These are phyloP conservation scores for Bubo bubo DNA, from an alignment of 2,113 vertebrate genomes.

Conservation along the genomic window DNA sequence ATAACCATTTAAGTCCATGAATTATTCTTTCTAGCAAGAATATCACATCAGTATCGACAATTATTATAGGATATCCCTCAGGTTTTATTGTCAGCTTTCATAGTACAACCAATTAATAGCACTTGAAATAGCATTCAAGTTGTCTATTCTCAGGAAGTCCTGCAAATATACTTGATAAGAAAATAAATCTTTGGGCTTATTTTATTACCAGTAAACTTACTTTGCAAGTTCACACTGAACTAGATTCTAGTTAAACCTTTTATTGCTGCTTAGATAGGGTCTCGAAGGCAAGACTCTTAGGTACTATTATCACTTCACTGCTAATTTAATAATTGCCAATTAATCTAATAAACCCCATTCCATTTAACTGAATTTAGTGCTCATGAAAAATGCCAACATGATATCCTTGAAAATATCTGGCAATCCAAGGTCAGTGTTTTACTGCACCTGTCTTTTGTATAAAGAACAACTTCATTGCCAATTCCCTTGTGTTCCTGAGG, in stretches of 20 bases:
- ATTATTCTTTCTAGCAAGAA: not conserved
- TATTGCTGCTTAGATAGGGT: not conserved
- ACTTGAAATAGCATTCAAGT: not conserved
- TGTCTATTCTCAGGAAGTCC: not conserved
- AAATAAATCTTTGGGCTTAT: not conserved
- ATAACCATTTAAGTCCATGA: not conserved
- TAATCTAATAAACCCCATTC: not conserved
- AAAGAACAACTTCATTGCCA: not conserved
- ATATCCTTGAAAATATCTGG: not conserved
- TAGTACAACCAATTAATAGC: not conserved
- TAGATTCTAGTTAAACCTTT: not conserved
- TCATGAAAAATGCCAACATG: not conserved
- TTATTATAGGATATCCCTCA: not conserved
- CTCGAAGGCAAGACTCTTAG: not conserved
- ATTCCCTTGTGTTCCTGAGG: not conserved
- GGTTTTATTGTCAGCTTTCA: not conserved
- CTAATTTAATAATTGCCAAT: not conserved
- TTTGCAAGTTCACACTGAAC: not conserved
- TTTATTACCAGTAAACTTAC: not conserved
- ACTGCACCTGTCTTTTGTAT: not conserved
- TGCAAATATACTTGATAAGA: not conserved
- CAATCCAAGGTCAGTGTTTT: not conserved
- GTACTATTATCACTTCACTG: not conserved
- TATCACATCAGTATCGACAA: not conserved
- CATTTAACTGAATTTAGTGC: not conserved